Conservation (phyloP, 1,140 invertebrate genomes). For the Batillaria attramentaria region DNA sequence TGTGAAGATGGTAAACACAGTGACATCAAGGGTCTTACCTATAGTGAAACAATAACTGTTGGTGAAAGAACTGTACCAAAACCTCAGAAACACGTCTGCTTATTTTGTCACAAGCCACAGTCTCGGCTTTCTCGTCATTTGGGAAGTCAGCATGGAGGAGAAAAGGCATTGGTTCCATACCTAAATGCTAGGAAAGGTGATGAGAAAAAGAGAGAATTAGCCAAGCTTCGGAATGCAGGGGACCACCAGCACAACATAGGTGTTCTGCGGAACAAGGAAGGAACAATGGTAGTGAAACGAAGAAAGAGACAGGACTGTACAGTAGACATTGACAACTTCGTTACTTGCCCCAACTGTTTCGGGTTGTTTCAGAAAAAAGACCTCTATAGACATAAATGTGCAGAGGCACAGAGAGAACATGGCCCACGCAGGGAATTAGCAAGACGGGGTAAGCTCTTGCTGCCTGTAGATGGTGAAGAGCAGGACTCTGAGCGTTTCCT, state of each 20-base stretch:
- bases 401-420: not conserved
- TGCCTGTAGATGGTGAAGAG: conserved; percentile 21
- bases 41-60: not conserved
- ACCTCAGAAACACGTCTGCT: not conserved
- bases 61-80: not conserved
- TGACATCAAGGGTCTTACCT: not conserved
- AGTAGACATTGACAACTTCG: not conserved
- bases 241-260: conserved; percentile 27
- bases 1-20: not conserved
- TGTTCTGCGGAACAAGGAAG: conserved; percentile 25
- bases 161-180: conserved; percentile 16
- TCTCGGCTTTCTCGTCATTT: conserved; percentile 15
- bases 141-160: conserved; percentile 1
- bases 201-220: conserved; percentile 3
- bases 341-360: not conserved
- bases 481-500: not conserved
- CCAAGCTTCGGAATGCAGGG: conserved; percentile 28
- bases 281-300: not conserved
- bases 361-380: not conserved
- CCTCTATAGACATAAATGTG: not conserved
- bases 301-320: not conserved
- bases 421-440: not conserved
- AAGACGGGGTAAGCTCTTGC: conserved; percentile 21
- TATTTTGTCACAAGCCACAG: conserved; percentile 22
- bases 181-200: not conserved